Evolutionary conservation across 2,888 invertebrate genomes (phyloP).

Genomic region (Acanthosepion pharaonis): DNA sequence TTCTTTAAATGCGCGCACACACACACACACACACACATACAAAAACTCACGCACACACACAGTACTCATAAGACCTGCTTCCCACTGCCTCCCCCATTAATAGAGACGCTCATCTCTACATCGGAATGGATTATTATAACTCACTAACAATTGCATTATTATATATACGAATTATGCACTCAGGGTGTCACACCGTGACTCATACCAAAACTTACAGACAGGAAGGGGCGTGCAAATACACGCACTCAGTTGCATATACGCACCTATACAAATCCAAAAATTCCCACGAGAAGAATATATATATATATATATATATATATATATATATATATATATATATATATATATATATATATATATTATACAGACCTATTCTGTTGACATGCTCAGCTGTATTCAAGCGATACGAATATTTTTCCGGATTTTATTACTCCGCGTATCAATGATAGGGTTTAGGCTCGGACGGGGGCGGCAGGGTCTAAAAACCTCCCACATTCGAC

Average conservation of each 20-base stretch:
- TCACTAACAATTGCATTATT: not conserved
- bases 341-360: too few relatives aligned
- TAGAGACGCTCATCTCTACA: not conserved
- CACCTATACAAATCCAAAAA: not conserved
- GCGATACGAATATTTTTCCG: not conserved
- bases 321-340: too few relatives aligned
- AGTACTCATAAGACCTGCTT: not conserved
- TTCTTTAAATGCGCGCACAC: not conserved
- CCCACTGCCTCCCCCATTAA: not conserved
- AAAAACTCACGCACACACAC: not conserved
- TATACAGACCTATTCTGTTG: not conserved
- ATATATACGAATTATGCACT: not conserved
- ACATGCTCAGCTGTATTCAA: not conserved
- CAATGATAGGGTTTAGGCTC: not conserved
- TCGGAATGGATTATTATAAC: not conserved
- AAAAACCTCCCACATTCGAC: too few relatives aligned
- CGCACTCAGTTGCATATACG: not conserved
- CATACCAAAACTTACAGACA: not conserved
- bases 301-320: too few relatives aligned
- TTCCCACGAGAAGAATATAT: not conserved
- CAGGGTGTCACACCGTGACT: not conserved
- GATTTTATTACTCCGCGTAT: not conserved
- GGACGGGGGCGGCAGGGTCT: too few relatives aligned
- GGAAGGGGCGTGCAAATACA: not conserved
- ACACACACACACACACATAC: not conserved